Percentiles rank a stretch among this genome's conserved stretches.
phyloP scores from a whole-genome alignment of 2,888 invertebrate genomes.

The Drosophila monieri region DNA sequence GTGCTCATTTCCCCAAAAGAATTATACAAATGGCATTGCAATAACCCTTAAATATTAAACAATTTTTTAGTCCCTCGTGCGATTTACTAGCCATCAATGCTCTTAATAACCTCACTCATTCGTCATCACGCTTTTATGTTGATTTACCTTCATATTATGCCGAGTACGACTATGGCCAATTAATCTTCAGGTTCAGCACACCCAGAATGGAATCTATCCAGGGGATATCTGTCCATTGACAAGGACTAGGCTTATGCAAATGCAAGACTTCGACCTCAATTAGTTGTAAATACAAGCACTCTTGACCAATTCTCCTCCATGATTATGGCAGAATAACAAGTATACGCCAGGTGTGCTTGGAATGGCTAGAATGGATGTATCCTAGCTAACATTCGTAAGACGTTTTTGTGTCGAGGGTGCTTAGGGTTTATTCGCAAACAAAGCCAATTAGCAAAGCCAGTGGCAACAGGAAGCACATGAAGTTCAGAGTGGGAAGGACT shows the following conservation, averaged over 20 bases:
- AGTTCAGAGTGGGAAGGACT: constrained; percentile 14
- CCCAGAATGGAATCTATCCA: constrained; percentile 4
- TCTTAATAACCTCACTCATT: background rate
- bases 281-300: constrained; percentile 36
- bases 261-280: constrained; percentile 30
- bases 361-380: constrained; percentile 1
- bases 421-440: constrained; percentile 22
- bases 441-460: constrained; percentile 60
- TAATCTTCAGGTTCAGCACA: constrained; percentile 22
- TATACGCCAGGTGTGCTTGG: constrained; percentile 29
- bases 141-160: constrained; percentile 1
- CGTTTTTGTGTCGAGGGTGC: constrained; percentile 34
- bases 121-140: constrained; percentile 9
- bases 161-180: constrained; percentile 14
- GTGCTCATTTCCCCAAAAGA: background rate
- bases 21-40: background rate
- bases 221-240: constrained; percentile 3
- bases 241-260: constrained; percentile 20
- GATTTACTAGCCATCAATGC: background rate
- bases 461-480: constrained; percentile 45
- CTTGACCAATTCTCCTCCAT: constrained; percentile 36
- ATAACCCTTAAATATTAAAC: no score
- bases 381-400: constrained; percentile 5
- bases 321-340: constrained; percentile 40
- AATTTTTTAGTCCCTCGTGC: no score